Base-by-base conservation (phyloP, 2,888 invertebrate genomes). In the Idaea dimidiata region DNA sequence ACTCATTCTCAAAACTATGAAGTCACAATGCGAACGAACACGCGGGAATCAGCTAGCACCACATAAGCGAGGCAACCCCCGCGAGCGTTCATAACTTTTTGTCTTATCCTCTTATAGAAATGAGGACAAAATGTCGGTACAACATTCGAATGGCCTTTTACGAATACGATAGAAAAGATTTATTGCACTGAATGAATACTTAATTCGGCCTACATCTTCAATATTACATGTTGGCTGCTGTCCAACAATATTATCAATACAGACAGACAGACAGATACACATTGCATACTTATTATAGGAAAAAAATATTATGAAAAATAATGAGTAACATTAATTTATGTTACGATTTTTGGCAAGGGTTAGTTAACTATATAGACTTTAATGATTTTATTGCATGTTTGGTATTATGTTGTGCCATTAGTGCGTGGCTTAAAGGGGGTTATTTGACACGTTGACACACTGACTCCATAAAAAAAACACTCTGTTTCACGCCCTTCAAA, bases 81-180 rank as follows among this genome's bases (percentile, higher is more conserved):
- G 14, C 32, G 60, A 59, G 57, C 67, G 63, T 61, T 57, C 63
- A 64, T 67, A 59, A 63, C 63, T 54, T 17, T 70, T 70, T 70
- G 66, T 72, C 75, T 71, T 69, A 72, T 68, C 72, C 63, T 73
- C 72, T 66, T 62, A 72, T 63, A 72, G 72, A 77, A 79, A 79
- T 65, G 77, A 75, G 77, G 80, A 68, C 82, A 79, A 64, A 65
- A 68, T 64, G 69, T 70, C 70, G 66, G 67, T 68, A 70, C 63
- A 66, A 63, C 64, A 66, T 72, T 69, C 69, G 18, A 18, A 17
- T 66, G 62, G 66, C 67, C 77, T 66, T 80, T 81, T 81, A 81
- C 78, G 82, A 82, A 87, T 85, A 85, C 85, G 79, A 86, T 85
- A 82, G 78, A 83, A 81, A 81, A 85, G 84, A 88, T 88, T 87